Conservation (phyloP, 2,797 vertebrate species). For the Nyctibius grandis region DNA sequence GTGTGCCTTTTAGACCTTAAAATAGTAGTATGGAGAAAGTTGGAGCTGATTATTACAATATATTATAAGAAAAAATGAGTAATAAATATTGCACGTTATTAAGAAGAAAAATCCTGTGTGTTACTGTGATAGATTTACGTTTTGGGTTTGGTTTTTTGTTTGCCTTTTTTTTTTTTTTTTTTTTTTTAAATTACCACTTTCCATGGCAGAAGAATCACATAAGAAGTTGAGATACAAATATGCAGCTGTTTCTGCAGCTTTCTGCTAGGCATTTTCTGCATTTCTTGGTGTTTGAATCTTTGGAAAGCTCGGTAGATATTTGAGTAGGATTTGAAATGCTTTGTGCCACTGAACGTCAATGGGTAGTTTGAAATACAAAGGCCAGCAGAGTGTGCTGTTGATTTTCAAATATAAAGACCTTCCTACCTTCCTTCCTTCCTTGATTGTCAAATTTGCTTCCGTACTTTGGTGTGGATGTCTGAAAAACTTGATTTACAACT, state of each 20-base stretch:
- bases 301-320: neutral
- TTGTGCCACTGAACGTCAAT: neutral
- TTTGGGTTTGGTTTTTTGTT: neutral
- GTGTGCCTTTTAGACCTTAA: neutral
- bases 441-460: neutral
- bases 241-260: neutral
- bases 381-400: constrained; percentile 79
- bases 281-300: neutral
- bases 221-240: neutral
- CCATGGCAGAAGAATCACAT: neutral
- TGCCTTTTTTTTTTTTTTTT: neutral
- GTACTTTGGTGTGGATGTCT: neutral
- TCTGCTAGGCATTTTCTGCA: neutral
- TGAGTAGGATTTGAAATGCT: neutral
- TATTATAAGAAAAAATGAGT: neutral
- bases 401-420: constrained; percentile 13
- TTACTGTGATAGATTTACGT: neutral
- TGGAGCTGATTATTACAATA: neutral
- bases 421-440: neutral
- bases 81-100: neutral
- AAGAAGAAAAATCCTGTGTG: neutral
- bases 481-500: neutral
- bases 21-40: neutral
- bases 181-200: neutral
- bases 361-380: neutral